Evolutionary conservation across 2,888 invertebrate genomes (phyloP), one percentile per base, ranked within the genome.

Genomic region (Diploptera punctata): DNA sequence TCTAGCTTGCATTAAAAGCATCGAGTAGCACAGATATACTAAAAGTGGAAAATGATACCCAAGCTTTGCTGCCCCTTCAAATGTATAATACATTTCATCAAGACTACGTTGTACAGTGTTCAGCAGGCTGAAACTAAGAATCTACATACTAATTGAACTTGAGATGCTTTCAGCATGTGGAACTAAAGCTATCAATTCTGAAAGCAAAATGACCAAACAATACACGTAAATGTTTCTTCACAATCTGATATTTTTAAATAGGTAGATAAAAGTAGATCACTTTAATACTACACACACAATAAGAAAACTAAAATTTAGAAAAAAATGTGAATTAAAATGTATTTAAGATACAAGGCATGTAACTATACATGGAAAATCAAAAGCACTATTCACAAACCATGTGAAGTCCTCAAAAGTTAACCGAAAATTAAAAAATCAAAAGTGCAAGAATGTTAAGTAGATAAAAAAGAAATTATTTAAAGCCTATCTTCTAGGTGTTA

Each of bases 91-190:
- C n/a, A n/a, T n/a, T n/a, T n/a, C n/a, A n/a, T n/a, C n/a, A n/a
- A n/a, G n/a, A n/a, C n/a, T n/a, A n/a, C n/a, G n/a, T n/a, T 52
- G 52, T 21, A 24, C 19, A 57, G 13, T 13, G 16, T 24, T 57
- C 57, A 57, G 57, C 57, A 57, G 57, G 57, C 57, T 57, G 57
- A 26, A 57, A 57, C 57, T 57, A 24, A 52, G 10, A 52, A 52
- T n/a, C 19, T 52, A 52, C 19, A 21, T 24, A 52, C 52, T 52
- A 21, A 21, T 33, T 24, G 52, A 10, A 2, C 1, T 18, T 18
- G 49, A 9, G n/a, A n/a, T 18, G 19, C 49, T 33, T 7, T 24
- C 24, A 52, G 52, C 52, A 52, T 52, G 13, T 52, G 21, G 24
- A 18, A 57, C 13, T n/a, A 31, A 29, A 29, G 18, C 29, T 24